These are phyloP conservation scores for Steinernema khuongi DNA, from an alignment of 1,140 invertebrate genomes.

Conservation along the genomic window DNA sequence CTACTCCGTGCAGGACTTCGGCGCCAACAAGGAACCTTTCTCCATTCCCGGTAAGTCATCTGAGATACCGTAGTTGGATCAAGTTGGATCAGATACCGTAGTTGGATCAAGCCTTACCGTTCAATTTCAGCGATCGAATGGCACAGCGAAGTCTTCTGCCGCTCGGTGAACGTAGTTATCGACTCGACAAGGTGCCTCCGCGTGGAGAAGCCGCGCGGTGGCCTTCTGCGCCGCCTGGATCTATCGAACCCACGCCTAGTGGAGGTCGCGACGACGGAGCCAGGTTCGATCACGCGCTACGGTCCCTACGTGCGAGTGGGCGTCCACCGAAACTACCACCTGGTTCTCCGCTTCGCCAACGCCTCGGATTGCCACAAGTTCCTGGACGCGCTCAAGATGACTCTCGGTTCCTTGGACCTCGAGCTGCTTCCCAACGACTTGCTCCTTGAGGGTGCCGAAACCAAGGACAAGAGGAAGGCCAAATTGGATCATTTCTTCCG, in stretches of 20 bases:
- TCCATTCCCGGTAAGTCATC: slow-evolving; percentile 61
- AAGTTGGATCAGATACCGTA: background rate
- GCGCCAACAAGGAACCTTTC: slow-evolving; percentile 39
- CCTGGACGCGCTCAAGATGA: slow-evolving; percentile 60
- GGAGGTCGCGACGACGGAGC: slow-evolving; percentile 67
- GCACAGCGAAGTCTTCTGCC: slow-evolving; percentile 84
- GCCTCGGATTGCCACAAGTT: slow-evolving; percentile 76
- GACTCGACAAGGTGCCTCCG: slow-evolving; percentile 73
- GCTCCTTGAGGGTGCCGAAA: slow-evolving; percentile 86
- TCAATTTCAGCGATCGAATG: slow-evolving; percentile 70
- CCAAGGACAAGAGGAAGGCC: slow-evolving; percentile 84
- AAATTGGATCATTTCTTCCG: slow-evolving; percentile 95
- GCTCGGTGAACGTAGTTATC: slow-evolving; percentile 79
- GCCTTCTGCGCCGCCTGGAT: slow-evolving; percentile 59
- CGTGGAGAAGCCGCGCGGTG: slow-evolving; percentile 76
- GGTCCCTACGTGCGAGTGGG: slow-evolving; percentile 79
- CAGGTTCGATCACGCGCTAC: slow-evolving; percentile 68
- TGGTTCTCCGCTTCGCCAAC: slow-evolving; percentile 81
- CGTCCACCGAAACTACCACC: slow-evolving; percentile 85
- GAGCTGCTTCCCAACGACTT: too few relatives aligned
- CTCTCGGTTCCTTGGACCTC: slow-evolving; percentile 12
- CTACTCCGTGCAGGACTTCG: slow-evolving; percentile 10
- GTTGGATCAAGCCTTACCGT: background rate
- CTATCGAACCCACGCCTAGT: slow-evolving; percentile 72
- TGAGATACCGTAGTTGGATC: slow-evolving; percentile 59